Evolutionary conservation across 2,797 vertebrate species (phyloP).

Genomic region (Rhinella marina): DNA sequence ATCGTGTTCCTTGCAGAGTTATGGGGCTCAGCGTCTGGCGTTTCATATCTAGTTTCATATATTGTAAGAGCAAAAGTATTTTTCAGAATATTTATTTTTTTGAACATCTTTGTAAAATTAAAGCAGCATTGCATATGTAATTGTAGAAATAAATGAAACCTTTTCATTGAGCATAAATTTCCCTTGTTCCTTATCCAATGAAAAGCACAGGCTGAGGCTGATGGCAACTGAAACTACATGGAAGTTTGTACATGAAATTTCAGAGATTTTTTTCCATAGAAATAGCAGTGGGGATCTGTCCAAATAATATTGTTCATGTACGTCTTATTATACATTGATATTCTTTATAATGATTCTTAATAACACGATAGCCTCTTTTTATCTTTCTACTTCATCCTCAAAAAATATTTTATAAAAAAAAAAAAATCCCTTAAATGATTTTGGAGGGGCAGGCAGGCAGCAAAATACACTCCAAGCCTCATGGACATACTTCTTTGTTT

Average conservation of each 20-base stretch:
- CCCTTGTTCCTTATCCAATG: not conserved
- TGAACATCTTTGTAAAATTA: slow-evolving; percentile 49
- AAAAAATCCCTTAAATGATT: not conserved
- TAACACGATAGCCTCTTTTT: too few species aligned
- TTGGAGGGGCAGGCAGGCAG: not conserved
- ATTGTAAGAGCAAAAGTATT: slow-evolving; percentile 52
- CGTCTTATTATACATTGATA: not conserved
- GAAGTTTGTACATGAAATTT: not conserved
- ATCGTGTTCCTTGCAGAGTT: slow-evolving; percentile 13
- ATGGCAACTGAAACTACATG: not conserved
- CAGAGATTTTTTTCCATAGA: not conserved
- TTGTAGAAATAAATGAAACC: not conserved
- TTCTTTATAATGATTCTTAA: not conserved
- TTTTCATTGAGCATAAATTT: not conserved
- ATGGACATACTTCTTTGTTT: not conserved
- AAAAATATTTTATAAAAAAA: not conserved
- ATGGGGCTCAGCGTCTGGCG: not conserved
- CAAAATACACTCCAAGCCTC: not conserved
- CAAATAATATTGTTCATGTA: slow-evolving; percentile 3
- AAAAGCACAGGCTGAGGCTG: not conserved
- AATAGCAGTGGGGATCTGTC: not conserved
- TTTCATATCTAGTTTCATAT: slow-evolving; percentile 51
- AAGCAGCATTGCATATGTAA: slow-evolving; percentile 55
- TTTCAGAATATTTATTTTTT: slow-evolving; percentile 56
- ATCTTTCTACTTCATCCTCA: not conserved